These are phyloP conservation scores for Macaria notata DNA, from an alignment of 2,888 invertebrate genomes.

Conservation along the genomic window DNA sequence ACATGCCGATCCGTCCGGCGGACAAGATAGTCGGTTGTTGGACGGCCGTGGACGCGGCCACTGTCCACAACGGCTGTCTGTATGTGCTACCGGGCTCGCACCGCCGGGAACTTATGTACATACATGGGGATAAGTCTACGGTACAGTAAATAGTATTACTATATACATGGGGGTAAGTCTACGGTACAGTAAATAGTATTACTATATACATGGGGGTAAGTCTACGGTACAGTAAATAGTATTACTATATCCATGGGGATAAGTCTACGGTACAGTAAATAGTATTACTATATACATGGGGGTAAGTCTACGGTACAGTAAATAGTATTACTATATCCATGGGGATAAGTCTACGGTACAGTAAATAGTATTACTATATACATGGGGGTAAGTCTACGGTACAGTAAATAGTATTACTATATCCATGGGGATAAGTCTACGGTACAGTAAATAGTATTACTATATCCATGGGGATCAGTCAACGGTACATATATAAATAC, in stretches of 20 bases:
- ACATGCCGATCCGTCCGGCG: slow-evolving; percentile 93
- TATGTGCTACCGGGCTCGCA: slow-evolving; percentile 91
- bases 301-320: neutral
- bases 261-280: slow-evolving; percentile 12
- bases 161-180: neutral
- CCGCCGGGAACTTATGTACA: slow-evolving; percentile 76
- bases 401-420: too few relatives aligned
- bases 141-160: slow-evolving; percentile 9
- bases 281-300: neutral
- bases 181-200: slow-evolving; percentile 3
- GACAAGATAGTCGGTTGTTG: slow-evolving; percentile 90
- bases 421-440: slow-evolving; percentile 78
- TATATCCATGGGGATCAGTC: neutral
- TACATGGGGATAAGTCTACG: slow-evolving; percentile 75
- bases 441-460: slow-evolving; percentile 7
- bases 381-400: neutral
- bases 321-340: too few relatives aligned
- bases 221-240: slow-evolving; percentile 11
- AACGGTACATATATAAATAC: too few relatives aligned
- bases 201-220: slow-evolving; percentile 75
- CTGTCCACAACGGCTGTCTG: slow-evolving; percentile 90
- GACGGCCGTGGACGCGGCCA: slow-evolving; percentile 92
- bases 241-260: slow-evolving; percentile 70
- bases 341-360: slow-evolving; percentile 42
- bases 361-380: slow-evolving; percentile 4